Evolutionary conservation across 2,113 vertebrate genomes (phyloP).

Genomic region (Indri indri): DNA sequence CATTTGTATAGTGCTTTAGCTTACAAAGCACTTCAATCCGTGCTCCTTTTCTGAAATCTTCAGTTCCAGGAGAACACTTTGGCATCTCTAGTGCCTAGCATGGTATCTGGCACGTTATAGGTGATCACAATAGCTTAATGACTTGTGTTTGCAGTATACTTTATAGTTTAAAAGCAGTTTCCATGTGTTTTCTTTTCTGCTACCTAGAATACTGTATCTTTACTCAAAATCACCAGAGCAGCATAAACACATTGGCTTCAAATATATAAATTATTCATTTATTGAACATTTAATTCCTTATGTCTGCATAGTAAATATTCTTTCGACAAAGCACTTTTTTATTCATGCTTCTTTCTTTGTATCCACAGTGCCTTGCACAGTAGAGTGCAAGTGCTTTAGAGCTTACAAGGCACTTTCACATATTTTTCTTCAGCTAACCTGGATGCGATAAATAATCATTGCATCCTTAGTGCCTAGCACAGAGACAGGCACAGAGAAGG

Average conservation of each 20-base stretch:
- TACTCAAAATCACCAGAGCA: conserved; percentile 44
- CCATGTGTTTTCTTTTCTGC: conserved; percentile 20
- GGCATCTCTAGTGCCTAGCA: not conserved
- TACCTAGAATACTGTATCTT: conserved; percentile 35
- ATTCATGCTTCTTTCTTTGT: not conserved
- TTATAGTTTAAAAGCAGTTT: conserved; percentile 46
- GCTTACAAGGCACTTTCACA: conserved; percentile 36
- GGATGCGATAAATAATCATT: not conserved
- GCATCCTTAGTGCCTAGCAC: not conserved
- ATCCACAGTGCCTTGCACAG: not conserved
- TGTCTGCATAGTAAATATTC: not conserved
- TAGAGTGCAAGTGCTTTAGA: conserved; percentile 19
- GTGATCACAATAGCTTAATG: conserved; percentile 4
- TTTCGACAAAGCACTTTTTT: conserved; percentile 29
- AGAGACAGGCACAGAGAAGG: conserved; percentile 4
- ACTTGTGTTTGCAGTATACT: not conserved
- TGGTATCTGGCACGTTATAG: not conserved
- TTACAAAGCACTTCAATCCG: conserved; percentile 45
- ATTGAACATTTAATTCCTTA: not conserved
- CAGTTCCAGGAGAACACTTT: not conserved
- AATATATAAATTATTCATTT: conserved; percentile 11
- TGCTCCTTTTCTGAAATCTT: conserved; percentile 21
- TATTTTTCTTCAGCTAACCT: conserved; percentile 34
- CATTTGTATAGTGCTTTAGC: conserved; percentile 35
- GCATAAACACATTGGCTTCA: conserved; percentile 28